Evolutionary conservation across 2,113 vertebrate species (phyloP), one percentile per base, ranked within the genome.

Genomic region (Variabilichromis moorii): DNA sequence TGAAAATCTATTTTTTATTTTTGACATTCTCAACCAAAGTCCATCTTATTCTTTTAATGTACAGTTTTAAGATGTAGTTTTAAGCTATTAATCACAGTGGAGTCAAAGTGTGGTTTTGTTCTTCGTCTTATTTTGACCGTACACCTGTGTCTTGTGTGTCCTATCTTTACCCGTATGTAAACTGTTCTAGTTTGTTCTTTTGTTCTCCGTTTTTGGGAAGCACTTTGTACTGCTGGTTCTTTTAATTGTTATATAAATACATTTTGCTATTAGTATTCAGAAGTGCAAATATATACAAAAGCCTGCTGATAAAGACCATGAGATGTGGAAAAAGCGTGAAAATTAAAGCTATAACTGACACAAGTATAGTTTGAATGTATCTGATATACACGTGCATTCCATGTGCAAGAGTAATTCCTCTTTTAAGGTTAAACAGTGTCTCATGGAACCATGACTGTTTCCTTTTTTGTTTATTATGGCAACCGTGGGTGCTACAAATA

Each of bases 351-450:
- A 50, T 50, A 78, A 12, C 16, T 26, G 16, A 61, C 16, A 61
- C 1, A 26, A 66, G 57, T 12, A 11, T 3, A 45, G 24, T 21
- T 9, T 14, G 33, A 80, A 47, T 61, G 26, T 82, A 1, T 85
- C 3, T 11, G 50, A 35, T 35, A 37, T 9, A 35, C 33, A 84
- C 19, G 53, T 80, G n/a, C 28, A 76, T 92, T 89, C 85, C 86
- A 51, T 5, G 2, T 6, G 35, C 40, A 21, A 85, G 89, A 91
- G 55, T 91, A 85, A 89, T 90, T 91, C 87, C 80, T 87, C 26
- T 82, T 90, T 88, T 21, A 21, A 9, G 24, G 19, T 31, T 73
- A 45, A 26, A 83, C 24, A 4, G 7, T 3, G 21, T 78, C 37
- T 93, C 89, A 84, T 8, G 40, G 50, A 21, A 9, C 4, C 24